These are phyloP conservation scores for Atherinosoma microstoma DNA, from an alignment of 2,797 vertebrate species.

Conservation along the genomic window DNA sequence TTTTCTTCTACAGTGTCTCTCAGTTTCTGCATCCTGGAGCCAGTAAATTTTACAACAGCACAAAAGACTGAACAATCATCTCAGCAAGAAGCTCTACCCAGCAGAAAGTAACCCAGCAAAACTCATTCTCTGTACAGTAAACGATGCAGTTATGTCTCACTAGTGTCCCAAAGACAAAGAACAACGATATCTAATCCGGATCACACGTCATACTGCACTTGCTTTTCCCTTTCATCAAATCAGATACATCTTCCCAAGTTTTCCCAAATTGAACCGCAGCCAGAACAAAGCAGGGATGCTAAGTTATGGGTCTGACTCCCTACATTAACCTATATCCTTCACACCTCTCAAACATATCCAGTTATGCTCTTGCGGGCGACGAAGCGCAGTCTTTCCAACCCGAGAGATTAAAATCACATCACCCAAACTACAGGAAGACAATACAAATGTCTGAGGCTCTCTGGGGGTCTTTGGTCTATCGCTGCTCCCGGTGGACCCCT, in stretches of 20 bases:
- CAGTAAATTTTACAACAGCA: constrained; percentile 24
- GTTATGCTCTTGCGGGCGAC: not conserved
- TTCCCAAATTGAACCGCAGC: constrained; percentile 21
- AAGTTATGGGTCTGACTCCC: not conserved
- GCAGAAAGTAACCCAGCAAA: constrained; percentile 1
- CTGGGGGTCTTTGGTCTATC: constrained; percentile 74
- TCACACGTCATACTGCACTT: not conserved
- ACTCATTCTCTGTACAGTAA: not conserved
- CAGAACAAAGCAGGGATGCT: constrained; percentile 34
- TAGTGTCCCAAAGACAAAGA: constrained; percentile 15
- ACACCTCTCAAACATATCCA: not conserved
- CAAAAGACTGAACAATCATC: constrained; percentile 63
- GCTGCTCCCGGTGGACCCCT: constrained; percentile 40
- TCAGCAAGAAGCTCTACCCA: constrained; percentile 31
- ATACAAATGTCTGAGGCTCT: constrained; percentile 58
- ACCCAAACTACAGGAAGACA: constrained; percentile 51
- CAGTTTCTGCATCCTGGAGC: not conserved
- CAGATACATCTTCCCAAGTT: constrained; percentile 26
- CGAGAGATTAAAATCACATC: constrained; percentile 16
- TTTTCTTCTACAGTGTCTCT: not conserved
- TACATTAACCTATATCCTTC: not conserved
- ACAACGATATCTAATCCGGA: not conserved
- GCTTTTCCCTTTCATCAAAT: not conserved
- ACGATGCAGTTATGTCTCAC: not conserved
- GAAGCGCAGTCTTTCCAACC: not conserved